Evolutionary conservation across 2,797 vertebrate genomes (phyloP), one percentile per base, ranked within the genome.

Genomic region (Crocodylus rhombifer): DNA sequence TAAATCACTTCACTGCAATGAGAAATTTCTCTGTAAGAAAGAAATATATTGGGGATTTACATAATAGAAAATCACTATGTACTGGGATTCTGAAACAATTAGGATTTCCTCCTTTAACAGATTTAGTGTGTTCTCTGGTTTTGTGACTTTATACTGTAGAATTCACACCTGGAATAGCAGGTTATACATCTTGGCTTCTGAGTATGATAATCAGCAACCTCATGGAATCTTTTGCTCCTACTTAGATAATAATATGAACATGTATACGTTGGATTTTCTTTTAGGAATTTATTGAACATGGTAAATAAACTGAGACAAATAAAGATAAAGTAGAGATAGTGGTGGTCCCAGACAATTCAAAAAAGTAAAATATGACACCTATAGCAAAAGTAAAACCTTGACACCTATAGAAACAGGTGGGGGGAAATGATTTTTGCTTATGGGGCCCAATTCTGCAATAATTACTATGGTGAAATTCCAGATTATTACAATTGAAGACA

Each of bases 1-100:
- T 94, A 97, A 90, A 67, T 98, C 98, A 3, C 98, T 98, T 85
- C 98, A 98, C 65, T 80, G 97, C 82, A 98, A 98, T 61, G 97
- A 98, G 91, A 97, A 95, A 71, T 98, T 99, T 98, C 98, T 98
- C 55, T 98, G 99, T 99, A 96, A 98, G 98, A 97, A 61, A 13
- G n/a, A 51, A 28, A 76, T 62, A 62, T 16, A 62, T 62, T 8
- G 14, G 7, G 67, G 16, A 71, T 71, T n/a, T n/a, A 71, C 10
- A 51, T 51, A 51, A 51, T 51, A 51, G 42, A 69, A 67, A 21
- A 33, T 51, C 25, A 57, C 23, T 18, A 74, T 74, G 56, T 76
- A 56, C 13, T n/a, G 74, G 28, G 55, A 26, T 28, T 76, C 56
- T 11, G 10, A 75, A 25, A 74, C 15, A 75, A 26, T 42, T 42